These are phyloP conservation scores for Luperina testacea DNA, from an alignment of 2,888 invertebrate species.

Conservation along the genomic window DNA sequence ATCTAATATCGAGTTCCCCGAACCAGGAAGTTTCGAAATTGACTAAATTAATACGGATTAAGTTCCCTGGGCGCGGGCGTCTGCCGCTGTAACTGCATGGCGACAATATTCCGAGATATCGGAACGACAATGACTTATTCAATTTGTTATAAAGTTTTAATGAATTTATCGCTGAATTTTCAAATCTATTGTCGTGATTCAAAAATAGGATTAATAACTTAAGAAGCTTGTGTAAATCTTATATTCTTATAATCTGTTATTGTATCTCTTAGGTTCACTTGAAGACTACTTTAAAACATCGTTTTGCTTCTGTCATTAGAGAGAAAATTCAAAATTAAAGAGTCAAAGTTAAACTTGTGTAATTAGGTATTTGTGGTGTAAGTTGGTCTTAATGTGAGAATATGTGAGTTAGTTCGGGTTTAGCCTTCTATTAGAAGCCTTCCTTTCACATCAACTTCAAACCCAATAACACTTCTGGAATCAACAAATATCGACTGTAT, in stretches of 20 bases:
- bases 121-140: slow-evolving; percentile 5
- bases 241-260: not conserved
- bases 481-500: not conserved
- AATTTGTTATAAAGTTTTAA: slow-evolving; percentile 25
- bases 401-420: not conserved
- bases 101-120: slow-evolving; percentile 49
- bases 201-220: not conserved
- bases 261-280: not conserved
- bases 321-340: no score
- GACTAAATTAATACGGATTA: slow-evolving; percentile 51
- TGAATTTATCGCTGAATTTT: not conserved
- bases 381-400: not conserved
- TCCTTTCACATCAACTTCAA: not conserved
- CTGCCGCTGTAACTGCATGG: slow-evolving; percentile 47
- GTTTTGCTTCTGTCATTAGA: not conserved
- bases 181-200: not conserved
- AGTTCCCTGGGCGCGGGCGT: slow-evolving; percentile 4
- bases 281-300: not conserved
- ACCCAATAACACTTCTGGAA: not conserved
- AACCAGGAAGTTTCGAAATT: slow-evolving; percentile 32
- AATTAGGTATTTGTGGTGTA: not conserved
- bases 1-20: slow-evolving; percentile 2
- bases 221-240: not conserved
- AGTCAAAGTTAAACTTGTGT: not conserved
- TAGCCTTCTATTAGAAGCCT: no score